Conservation (phyloP, 2,888 invertebrate species). For the Congeria kusceri region DNA sequence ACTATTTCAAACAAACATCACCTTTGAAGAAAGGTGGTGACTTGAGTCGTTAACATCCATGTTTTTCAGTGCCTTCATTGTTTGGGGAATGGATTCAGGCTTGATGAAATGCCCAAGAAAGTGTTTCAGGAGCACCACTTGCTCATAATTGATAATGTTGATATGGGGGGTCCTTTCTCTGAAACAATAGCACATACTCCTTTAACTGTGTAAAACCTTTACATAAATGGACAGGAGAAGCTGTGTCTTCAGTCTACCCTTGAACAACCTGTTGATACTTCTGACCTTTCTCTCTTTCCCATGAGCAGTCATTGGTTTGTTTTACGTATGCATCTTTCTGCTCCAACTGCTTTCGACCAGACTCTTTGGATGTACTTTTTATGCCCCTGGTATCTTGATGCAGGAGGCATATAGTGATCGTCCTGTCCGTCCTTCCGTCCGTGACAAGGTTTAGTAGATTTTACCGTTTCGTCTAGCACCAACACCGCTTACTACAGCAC, state of each 20-base stretch:
- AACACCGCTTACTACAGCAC: no score
- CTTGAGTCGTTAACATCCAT: slow-evolving; percentile 9
- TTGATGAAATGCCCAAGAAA: slow-evolving; percentile 43
- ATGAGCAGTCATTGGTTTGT: slow-evolving; percentile 27
- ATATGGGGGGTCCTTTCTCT: slow-evolving; percentile 36
- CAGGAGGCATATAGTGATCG: no score
- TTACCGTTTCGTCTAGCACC: no score
- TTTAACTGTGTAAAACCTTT: slow-evolving; percentile 28
- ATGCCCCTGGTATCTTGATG: no score
- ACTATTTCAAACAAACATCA: slow-evolving; percentile 33
- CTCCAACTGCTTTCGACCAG: slow-evolving; percentile 3
- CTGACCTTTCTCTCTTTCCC: slow-evolving; percentile 14
- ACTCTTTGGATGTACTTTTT: slow-evolving; percentile 1
- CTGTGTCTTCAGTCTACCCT: slow-evolving; percentile 17
- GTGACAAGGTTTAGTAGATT: no score
- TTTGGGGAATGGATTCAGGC: slow-evolving; percentile 36
- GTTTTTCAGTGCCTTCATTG: slow-evolving; percentile 22
- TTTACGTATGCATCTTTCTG: not conserved
- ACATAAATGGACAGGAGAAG: slow-evolving; percentile 33
- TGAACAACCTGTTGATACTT: slow-evolving; percentile 17
- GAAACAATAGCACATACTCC: slow-evolving; percentile 33
- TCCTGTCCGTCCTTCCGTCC: no score
- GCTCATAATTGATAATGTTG: slow-evolving; percentile 48
- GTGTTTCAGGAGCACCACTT: slow-evolving; percentile 26
- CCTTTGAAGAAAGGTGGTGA: slow-evolving; percentile 8